These are phyloP conservation scores for Poliocrania exsul DNA, from an alignment of 2,797 vertebrate species.

Conservation along the genomic window DNA sequence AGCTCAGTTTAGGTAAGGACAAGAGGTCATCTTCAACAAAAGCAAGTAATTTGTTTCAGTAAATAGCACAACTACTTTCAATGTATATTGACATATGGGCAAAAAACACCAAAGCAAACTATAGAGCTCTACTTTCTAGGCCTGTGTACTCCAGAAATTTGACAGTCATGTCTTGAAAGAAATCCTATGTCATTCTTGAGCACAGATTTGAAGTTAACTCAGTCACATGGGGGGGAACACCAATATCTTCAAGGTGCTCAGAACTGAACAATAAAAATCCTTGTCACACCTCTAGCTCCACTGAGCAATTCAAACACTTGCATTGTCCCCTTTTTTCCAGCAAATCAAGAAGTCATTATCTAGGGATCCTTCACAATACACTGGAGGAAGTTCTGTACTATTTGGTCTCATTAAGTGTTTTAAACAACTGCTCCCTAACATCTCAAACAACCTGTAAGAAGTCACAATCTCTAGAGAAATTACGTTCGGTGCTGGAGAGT, in stretches of 20 bases:
- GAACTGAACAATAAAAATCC: not conserved
- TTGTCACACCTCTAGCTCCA: not conserved
- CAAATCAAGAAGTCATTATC: not conserved
- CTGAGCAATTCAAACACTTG: not conserved
- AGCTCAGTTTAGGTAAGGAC: not conserved
- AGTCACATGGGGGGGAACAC: not conserved
- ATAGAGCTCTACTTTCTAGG: not conserved
- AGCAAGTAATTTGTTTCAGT: not conserved
- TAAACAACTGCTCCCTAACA: not conserved
- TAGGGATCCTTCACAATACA: not conserved
- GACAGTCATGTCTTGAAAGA: not conserved
- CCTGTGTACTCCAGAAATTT: not conserved
- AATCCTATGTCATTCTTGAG: not conserved
- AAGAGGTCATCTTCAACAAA: not conserved
- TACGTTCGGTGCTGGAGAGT: not conserved
- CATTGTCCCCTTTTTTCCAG: not conserved
- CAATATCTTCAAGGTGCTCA: not conserved
- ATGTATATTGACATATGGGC: rapidly evolving
- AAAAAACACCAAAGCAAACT: not conserved
- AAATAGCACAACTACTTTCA: not conserved
- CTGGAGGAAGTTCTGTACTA: not conserved
- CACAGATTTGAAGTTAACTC: not conserved
- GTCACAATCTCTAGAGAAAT: not conserved
- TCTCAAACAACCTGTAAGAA: not conserved
- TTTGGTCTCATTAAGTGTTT: not conserved